Percentiles rank a stretch among this genome's conserved stretches.
Evolutionary conservation across 2,797 vertebrate genomes (phyloP).

Genomic region (Tamandua tetradactyla): DNA sequence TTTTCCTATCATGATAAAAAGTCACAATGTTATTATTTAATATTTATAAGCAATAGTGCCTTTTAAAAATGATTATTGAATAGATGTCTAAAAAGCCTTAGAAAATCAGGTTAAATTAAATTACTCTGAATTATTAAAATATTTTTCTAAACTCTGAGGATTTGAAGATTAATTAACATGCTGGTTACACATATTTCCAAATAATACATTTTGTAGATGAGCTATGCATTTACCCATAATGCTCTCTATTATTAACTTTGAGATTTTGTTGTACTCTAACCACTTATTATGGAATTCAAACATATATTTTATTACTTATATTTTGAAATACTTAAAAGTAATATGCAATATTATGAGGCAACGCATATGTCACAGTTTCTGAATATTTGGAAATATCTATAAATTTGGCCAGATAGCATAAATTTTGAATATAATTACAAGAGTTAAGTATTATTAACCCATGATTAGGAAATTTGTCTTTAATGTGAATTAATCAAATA

Average conservation of each 20-base stretch:
- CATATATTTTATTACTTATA: background rate
- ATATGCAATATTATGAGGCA: background rate
- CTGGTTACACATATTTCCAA: background rate
- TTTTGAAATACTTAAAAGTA: background rate
- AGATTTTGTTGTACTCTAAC: background rate
- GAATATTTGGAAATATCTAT: background rate
- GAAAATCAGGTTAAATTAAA: background rate
- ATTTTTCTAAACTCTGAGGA: background rate
- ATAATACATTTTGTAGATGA: background rate
- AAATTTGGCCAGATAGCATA: background rate
- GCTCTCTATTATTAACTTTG: background rate
- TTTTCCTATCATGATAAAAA: background rate
- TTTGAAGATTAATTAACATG: background rate
- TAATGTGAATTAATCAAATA: background rate
- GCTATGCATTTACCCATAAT: background rate
- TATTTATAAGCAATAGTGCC: background rate
- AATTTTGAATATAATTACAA: background rate
- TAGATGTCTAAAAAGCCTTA: background rate
- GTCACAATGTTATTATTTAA: background rate
- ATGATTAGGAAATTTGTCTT: background rate
- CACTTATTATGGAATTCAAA: background rate
- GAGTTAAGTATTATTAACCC: background rate
- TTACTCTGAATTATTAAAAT: background rate
- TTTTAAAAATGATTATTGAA: background rate
- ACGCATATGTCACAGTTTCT: background rate